These are phyloP conservation scores for Vanessa cardui DNA, from an alignment of 2,888 invertebrate species.

Conservation along the genomic window DNA sequence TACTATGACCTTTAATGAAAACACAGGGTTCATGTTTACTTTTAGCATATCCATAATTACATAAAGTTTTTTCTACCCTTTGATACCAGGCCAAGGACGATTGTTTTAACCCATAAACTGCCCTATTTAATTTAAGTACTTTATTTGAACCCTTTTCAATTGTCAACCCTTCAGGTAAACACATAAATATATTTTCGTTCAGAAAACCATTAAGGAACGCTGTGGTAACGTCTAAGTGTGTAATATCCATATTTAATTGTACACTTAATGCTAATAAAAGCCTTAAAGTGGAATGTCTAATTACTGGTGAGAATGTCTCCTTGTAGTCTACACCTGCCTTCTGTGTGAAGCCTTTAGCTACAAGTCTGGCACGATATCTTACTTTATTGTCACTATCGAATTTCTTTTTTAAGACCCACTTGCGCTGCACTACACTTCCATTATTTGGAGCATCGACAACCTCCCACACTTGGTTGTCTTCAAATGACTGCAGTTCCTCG, in stretches of 20 bases:
- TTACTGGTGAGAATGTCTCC: not conserved
- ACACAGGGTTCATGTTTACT: constrained; percentile 16
- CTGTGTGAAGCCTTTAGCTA: not conserved
- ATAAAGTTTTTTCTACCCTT: constrained; percentile 21
- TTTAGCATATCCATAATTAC: constrained; percentile 20
- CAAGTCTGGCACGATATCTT: not conserved
- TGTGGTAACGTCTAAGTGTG: too few species aligned
- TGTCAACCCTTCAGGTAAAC: not conserved
- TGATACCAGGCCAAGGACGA: constrained; percentile 23
- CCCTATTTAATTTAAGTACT: constrained; percentile 52
- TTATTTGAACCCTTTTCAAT: not conserved
- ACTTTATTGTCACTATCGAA: not conserved
- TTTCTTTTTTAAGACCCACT: not conserved
- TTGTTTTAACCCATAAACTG: constrained; percentile 37
- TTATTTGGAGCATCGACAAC: not conserved
- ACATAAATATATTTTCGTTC: not conserved
- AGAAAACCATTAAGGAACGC: not conserved
- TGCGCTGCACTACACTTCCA: not conserved
- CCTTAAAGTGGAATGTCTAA: constrained; percentile 17
- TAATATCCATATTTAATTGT: constrained; percentile 3
- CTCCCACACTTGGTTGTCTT: not conserved
- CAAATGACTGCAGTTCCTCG: not conserved
- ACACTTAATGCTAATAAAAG: constrained; percentile 14
- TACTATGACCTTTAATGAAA: constrained; percentile 6
- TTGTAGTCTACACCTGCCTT: not conserved